Base-by-base conservation (phyloP, 2,888 invertebrate genomes). In the Chloroclystis v-ata region DNA sequence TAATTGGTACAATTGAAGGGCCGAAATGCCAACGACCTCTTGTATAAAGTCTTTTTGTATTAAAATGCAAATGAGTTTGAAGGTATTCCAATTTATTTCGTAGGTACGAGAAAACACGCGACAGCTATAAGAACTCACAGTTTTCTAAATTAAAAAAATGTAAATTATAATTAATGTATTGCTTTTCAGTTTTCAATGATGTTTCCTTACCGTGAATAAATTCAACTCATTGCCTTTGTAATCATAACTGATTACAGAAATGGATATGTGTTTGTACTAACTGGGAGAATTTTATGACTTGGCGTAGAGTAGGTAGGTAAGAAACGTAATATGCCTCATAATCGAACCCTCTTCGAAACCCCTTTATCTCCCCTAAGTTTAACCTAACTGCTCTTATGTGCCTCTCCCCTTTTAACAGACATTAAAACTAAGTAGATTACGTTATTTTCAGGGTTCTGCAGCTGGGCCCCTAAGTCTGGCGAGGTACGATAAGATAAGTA, bases 1-100 rank as follows among this genome's bases (percentile, higher is more conserved):
- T 84, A 82, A 84, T 85, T 86, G 82, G 77, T 79, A 75, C 82
- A 78, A 83, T 81, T 69, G 69, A 69, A 53, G 62, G 60, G 60
- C 57, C 54, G 57, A 60, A 62, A 65, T 70, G 77, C 65, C 73
- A 73, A 68, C 73, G 78, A 78, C 74, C 78, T 74, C 32, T 32
- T 7, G 14, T 75, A 68, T 70, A 72, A 48, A 54, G 53, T 52
- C 60, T 57, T 65, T 65, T 64, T 56, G 57, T 55, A 54, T 52
- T 56, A 54, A 49, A 54, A 69, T 68, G 70, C 62, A 65, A 67
- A 71, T 68, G 44, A 60, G 58, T 57, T 48, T 59, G 20, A 25
- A 50, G 38, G 42, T 39, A 49, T 43, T 41, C 8, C n/a, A 47
- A 42, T 40, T 43, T 13, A 28, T 40, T 47, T 37, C 26, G 11